Percentiles rank a stretch among this genome's conserved stretches.
These are phyloP conservation scores for Sebastolobus altivelis DNA, from an alignment of 2,797 vertebrate species.

Conservation along the genomic window DNA sequence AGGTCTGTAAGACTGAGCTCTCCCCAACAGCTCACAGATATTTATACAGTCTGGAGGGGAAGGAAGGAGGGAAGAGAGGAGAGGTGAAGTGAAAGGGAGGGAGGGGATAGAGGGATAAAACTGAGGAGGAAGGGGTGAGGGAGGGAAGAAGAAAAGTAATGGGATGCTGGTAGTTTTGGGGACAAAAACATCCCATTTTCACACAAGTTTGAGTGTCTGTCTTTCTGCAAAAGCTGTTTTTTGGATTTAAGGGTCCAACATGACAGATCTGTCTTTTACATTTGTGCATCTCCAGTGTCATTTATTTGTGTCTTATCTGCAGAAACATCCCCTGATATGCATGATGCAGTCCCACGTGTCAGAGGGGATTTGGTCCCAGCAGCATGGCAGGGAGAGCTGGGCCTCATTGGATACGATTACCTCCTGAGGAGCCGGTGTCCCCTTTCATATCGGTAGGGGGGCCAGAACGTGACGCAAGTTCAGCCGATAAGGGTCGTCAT, in stretches of 20 bases:
- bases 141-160: conserved; percentile 22
- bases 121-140: neutral
- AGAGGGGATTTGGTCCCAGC: neutral
- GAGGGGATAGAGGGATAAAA: conserved; percentile 22
- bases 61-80: conserved; percentile 64
- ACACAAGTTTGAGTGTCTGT: neutral
- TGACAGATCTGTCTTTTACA: conserved; percentile 2
- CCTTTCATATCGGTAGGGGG: conserved; percentile 62
- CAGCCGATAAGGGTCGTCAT: conserved; percentile 11
- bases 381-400: conserved; percentile 22
- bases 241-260: neutral
- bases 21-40: conserved; percentile 69
- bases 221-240: neutral
- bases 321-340: neutral
- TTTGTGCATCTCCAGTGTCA: neutral
- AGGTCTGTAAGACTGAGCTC: conserved; percentile 74
- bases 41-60: conserved; percentile 81
- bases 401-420: conserved; percentile 68
- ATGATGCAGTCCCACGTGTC: neutral
- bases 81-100: conserved; percentile 65
- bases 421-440: conserved; percentile 64
- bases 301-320: conserved; percentile 2
- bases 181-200: conserved; percentile 35
- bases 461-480: conserved; percentile 36
- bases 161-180: conserved; percentile 49